These are phyloP conservation scores for Leptodactylus fallax DNA, from an alignment of 2,797 vertebrate genomes.

Conservation along the genomic window DNA sequence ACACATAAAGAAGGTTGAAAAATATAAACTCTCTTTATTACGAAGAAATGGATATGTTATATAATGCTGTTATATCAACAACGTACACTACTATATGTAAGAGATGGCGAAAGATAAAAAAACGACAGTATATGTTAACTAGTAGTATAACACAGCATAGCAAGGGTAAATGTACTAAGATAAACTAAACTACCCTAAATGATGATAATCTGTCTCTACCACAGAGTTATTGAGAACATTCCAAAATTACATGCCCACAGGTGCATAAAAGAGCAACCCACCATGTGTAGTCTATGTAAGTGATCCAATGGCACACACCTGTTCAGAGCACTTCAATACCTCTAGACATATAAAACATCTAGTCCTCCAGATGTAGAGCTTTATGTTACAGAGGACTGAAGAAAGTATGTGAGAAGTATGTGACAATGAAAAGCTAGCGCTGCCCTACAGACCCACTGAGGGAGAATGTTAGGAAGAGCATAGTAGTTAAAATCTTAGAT, in stretches of 20 bases:
- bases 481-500: too few relatives aligned
- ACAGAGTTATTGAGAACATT: background rate
- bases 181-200: background rate
- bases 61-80: background rate
- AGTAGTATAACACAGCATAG: background rate
- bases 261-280: background rate
- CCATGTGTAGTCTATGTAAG: background rate
- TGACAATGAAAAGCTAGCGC: too few relatives aligned
- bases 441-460: too few relatives aligned
- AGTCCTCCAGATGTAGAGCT: background rate
- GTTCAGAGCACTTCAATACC: background rate
- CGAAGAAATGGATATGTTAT: background rate
- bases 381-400: background rate
- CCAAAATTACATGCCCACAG: background rate
- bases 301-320: background rate
- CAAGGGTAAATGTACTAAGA: background rate
- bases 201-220: background rate
- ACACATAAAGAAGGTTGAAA: background rate
- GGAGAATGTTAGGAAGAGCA: too few relatives aligned
- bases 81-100: background rate
- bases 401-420: background rate
- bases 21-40: background rate
- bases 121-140: background rate
- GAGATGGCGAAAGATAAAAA: background rate
- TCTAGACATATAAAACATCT: background rate